Conservation (phyloP, 2,113 vertebrate genomes). For the Craseonycteris thonglongyai region DNA sequence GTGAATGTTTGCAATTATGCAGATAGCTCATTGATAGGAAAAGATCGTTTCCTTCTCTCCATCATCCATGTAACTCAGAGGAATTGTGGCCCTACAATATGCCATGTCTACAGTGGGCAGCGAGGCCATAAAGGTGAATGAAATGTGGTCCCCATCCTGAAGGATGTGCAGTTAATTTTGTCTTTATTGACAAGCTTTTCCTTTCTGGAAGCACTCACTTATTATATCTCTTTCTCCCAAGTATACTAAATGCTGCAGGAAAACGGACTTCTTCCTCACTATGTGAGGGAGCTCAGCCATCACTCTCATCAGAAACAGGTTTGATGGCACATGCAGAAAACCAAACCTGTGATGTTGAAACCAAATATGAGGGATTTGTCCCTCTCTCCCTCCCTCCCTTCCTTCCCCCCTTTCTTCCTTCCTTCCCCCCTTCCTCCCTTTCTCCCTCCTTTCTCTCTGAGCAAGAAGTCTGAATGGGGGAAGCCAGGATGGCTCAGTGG, state of each 20-base stretch:
- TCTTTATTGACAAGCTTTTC: neutral
- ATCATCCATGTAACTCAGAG: neutral
- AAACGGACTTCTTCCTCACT: neutral
- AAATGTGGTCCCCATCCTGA: neutral
- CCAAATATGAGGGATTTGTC: neutral
- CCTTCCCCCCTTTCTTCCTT: neutral
- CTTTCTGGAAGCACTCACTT: neutral
- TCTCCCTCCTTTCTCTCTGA: neutral
- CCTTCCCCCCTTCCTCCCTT: rapidly evolving
- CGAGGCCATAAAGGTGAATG: neutral
- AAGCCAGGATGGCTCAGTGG: neutral
- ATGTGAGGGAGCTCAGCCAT: neutral
- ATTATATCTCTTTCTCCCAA: neutral
- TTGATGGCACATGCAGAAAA: neutral
- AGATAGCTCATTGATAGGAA: neutral
- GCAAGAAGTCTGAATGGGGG: neutral
- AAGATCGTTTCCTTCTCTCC: neutral
- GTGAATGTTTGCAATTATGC: neutral
- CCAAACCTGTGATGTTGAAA: neutral
- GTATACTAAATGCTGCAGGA: neutral
- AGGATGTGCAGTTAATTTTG: neutral
- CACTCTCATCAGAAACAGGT: neutral
- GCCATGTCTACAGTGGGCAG: neutral
- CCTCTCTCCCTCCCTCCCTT: rapidly evolving
- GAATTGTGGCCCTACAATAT: neutral